A percentile compares a stretch with the other conserved stretches of the same genome.
phyloP scores from a whole-genome alignment of 2,113 vertebrate species.

The Cryptomyrus ogoouensis region DNA sequence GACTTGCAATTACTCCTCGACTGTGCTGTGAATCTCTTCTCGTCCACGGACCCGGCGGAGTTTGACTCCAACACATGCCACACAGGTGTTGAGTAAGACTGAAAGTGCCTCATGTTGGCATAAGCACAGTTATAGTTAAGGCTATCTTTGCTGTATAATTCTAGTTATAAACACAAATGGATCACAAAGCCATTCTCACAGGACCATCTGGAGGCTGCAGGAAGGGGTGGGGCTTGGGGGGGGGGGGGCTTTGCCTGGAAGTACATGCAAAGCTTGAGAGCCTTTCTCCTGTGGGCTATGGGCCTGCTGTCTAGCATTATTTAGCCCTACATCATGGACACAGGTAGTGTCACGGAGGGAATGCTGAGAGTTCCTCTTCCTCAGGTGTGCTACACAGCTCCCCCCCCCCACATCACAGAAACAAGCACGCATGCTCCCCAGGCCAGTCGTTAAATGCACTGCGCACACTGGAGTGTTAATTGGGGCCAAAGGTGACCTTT shows the following conservation, averaged over 20 bases:
- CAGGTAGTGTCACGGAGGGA: neutral
- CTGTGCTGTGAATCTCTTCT: too few species aligned
- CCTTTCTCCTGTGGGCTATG: neutral
- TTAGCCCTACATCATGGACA: neutral
- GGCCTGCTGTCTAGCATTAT: neutral
- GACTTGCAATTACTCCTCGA: too few species aligned
- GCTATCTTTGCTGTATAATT: neutral
- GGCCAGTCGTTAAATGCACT: neutral
- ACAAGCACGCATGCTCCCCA: neutral
- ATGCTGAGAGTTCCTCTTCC: neutral
- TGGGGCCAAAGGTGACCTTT: slow-evolving; percentile 38
- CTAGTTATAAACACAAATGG: neutral
- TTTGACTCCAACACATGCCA: too few species aligned
- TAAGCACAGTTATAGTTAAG: neutral
- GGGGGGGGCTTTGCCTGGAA: neutral
- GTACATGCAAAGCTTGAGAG: neutral
- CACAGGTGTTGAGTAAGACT: neutral
- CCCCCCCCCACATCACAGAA: neutral
- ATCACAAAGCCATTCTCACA: neutral
- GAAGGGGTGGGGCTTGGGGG: neutral
- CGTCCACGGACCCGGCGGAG: too few species aligned
- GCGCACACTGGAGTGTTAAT: neutral
- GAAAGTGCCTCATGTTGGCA: neutral
- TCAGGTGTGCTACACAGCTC: neutral
- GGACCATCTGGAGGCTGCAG: neutral